phyloP scores from a whole-genome alignment of 2,797 vertebrate genomes.

The Astyanax mexicanus region DNA sequence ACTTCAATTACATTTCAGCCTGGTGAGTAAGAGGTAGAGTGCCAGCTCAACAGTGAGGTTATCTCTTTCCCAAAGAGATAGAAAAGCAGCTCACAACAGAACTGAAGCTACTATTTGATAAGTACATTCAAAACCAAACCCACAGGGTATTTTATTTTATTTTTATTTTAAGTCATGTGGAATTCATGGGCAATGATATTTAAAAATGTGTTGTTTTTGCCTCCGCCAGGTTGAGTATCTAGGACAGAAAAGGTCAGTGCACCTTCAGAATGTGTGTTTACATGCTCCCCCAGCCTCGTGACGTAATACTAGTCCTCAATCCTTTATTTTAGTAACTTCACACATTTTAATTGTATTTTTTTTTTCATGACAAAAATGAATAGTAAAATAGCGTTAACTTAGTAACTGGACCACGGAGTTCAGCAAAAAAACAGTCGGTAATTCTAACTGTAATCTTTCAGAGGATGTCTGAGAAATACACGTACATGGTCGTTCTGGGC shows the following conservation, averaged over 20 bases:
- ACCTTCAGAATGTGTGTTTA: background rate
- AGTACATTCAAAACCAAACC: background rate
- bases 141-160: background rate
- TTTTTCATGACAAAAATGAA: too few species aligned
- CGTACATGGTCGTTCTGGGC: too few species aligned
- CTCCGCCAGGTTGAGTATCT: background rate
- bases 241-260: background rate
- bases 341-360: background rate
- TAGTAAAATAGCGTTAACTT: too few species aligned
- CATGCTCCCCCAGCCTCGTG: background rate
- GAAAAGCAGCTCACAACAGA: conserved; percentile 30
- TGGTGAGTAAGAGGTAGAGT: conserved; percentile 48
- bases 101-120: too few species aligned
- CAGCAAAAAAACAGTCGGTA: too few species aligned
- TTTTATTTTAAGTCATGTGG: too few species aligned
- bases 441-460: too few species aligned
- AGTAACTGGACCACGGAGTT: background rate
- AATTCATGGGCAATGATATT: too few species aligned
- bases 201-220: too few species aligned
- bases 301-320: background rate
- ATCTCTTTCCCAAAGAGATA: conserved; percentile 44
- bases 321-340: background rate
- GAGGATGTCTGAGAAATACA: too few species aligned
- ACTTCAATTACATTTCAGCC: conserved; percentile 50
- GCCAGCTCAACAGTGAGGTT: conserved; percentile 50